These are phyloP conservation scores for Alouatta palliata DNA, from an alignment of 2,113 vertebrate genomes.

Conservation along the genomic window DNA sequence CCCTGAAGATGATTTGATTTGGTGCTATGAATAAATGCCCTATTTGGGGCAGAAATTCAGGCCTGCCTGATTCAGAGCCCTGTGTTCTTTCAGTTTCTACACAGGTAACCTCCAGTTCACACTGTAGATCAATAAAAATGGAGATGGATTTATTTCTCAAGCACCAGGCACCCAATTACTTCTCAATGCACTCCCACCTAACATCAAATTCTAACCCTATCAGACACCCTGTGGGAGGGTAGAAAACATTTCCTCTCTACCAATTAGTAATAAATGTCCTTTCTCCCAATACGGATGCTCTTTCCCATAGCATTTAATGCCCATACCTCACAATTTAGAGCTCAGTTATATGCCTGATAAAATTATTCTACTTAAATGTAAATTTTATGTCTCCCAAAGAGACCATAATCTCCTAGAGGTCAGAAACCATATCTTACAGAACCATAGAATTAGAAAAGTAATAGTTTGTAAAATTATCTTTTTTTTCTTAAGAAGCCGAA, in stretches of 20 bases:
- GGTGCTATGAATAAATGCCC: neutral
- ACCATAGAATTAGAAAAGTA: conserved; percentile 59
- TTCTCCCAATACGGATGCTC: neutral
- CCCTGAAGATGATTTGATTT: neutral
- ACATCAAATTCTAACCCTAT: neutral
- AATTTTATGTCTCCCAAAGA: conserved; percentile 63
- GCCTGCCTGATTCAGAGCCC: neutral
- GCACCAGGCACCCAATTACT: neutral
- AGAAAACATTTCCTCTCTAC: neutral
- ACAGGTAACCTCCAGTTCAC: neutral
- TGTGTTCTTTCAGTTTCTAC: neutral
- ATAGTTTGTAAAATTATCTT: conserved; percentile 31
- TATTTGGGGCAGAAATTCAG: neutral
- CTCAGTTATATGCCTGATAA: conserved; percentile 27
- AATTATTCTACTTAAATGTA: conserved; percentile 57
- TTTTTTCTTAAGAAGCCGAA: neutral
- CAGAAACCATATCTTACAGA: conserved; percentile 50
- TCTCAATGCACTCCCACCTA: neutral
- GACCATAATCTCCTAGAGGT: conserved; percentile 44
- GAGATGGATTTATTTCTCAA: neutral
- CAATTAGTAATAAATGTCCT: neutral
- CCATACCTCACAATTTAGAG: neutral
- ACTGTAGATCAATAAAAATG: neutral
- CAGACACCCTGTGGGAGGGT: neutral
- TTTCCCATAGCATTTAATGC: neutral